A percentile compares a stretch with the other conserved stretches of the same genome.
phyloP scores from a whole-genome alignment of 2,888 invertebrate species.

The Pristionchus arcanus region DNA sequence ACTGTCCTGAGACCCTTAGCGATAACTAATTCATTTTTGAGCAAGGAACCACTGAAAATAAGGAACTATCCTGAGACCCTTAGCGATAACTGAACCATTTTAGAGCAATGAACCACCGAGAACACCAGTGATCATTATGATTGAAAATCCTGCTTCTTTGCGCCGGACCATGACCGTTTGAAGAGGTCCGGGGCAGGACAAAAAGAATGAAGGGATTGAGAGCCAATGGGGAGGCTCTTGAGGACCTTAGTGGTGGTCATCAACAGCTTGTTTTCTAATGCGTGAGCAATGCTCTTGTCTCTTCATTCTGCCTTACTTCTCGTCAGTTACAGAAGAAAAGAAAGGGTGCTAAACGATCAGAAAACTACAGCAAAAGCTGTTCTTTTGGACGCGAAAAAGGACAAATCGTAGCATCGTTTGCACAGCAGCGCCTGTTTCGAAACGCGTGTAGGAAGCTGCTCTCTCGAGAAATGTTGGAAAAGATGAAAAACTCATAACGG shows the following conservation, averaged over 20 bases:
- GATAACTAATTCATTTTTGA: no score
- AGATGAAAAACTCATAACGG: background rate
- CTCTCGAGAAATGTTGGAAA: background rate
- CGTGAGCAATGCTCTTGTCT: background rate
- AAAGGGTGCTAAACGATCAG: background rate
- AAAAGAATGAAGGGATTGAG: background rate
- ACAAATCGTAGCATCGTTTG: background rate
- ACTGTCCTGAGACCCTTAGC: no score
- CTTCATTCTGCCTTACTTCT: background rate
- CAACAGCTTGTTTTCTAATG: constrained; percentile 12
- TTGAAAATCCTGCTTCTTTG: constrained; percentile 6
- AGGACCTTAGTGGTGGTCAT: background rate
- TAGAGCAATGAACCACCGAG: no score
- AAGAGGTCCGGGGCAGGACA: background rate
- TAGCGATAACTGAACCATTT: no score
- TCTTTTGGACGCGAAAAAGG: background rate
- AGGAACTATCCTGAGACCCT: no score
- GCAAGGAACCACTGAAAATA: no score
- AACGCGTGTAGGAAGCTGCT: background rate
- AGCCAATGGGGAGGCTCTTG: background rate
- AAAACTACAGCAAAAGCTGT: background rate
- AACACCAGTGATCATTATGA: background rate
- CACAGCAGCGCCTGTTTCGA: background rate
- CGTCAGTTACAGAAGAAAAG: no score
- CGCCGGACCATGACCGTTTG: background rate